Evolutionary conservation across 1,140 invertebrate species (phyloP), one percentile per base, ranked within the genome.

Genomic region (Lithobius niger): DNA sequence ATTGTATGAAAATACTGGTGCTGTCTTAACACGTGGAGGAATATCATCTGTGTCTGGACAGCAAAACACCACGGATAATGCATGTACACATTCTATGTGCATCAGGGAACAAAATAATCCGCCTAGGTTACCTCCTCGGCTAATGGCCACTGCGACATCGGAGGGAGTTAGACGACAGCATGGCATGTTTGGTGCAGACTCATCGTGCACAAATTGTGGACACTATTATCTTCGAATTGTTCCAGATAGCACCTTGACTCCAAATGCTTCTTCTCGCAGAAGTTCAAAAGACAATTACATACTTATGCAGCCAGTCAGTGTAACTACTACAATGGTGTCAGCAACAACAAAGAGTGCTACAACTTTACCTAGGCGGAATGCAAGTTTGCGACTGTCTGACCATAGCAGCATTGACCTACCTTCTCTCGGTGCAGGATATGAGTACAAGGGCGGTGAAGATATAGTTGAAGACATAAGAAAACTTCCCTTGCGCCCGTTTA

Each of bases 281-380:
- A 48, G 42, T 45, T 49, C 31, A 45, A 72, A 72, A 19, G 76
- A 77, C 47, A 80, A 82, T 66, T 84, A 83, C 61, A 69, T 84
- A 52, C 67, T 83, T 52, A 84, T 84, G 80, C 79, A 83, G 66
- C 81, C 80, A 0, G 65, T 74, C 1, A 69, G 54, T 51, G 59
- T 26, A 52, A 27, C 49, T 19, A 66, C 68, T 47, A 75, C 83
- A 0, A 36, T 15, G 71, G 71, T 19, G 66, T 65, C 0, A 65
- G 67, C 15, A 71, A 72, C 36, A 59, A 63, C 54, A 56, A 60
- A 18, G 21, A 66, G 13, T 56, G 44, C 60, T 2, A 64, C 54
- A 43, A 15, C 6, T 15, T 4, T 22, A 21, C 44, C 19, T 18
- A 10, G 10, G 6, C 44, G 10, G 15, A 22, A 6, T 15, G 6